A percentile compares a stretch with the other conserved stretches of the same genome.
These are phyloP conservation scores for Nymphalis polychloros DNA, from an alignment of 2,888 invertebrate genomes.

Conservation along the genomic window DNA sequence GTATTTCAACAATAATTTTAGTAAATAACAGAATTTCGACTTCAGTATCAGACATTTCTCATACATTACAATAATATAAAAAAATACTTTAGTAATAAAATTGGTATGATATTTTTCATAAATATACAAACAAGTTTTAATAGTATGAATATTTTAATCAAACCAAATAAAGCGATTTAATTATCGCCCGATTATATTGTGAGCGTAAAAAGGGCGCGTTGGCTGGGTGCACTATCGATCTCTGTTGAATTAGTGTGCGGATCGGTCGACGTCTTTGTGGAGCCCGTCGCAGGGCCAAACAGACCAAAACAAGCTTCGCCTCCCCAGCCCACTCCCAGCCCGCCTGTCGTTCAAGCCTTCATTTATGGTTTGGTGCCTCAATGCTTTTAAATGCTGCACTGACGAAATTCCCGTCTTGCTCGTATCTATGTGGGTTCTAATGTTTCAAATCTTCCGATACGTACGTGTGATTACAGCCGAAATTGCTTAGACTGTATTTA, in stretches of 20 bases:
- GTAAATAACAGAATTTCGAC: too few relatives aligned
- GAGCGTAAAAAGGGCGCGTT: constrained; percentile 71
- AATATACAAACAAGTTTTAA: neutral
- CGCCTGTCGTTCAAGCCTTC: constrained; percentile 63
- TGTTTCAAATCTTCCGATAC: constrained; percentile 21
- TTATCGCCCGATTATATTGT: constrained; percentile 65
- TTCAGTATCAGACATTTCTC: too few relatives aligned
- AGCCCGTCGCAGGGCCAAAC: constrained; percentile 78
- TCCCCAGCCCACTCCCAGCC: constrained; percentile 52
- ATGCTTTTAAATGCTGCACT: constrained; percentile 46
- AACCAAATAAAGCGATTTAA: constrained; percentile 62
- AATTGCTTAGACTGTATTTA: constrained; percentile 13
- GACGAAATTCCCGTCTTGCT: constrained; percentile 44
- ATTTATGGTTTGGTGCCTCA: constrained; percentile 52
- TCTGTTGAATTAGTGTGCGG: constrained; percentile 81
- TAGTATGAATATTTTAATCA: constrained; percentile 13
- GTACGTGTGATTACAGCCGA: constrained; percentile 16
- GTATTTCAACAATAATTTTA: too few relatives aligned
- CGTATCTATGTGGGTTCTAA: constrained; percentile 34
- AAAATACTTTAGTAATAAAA: too few relatives aligned
- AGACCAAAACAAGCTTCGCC: constrained; percentile 78
- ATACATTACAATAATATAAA: too few relatives aligned
- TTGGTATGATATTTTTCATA: neutral
- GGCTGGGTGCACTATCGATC: constrained; percentile 80
- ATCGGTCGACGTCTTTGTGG: constrained; percentile 80